Evolutionary conservation across 2,113 vertebrate genomes (phyloP).

Genomic region (Myotis brandtii): DNA sequence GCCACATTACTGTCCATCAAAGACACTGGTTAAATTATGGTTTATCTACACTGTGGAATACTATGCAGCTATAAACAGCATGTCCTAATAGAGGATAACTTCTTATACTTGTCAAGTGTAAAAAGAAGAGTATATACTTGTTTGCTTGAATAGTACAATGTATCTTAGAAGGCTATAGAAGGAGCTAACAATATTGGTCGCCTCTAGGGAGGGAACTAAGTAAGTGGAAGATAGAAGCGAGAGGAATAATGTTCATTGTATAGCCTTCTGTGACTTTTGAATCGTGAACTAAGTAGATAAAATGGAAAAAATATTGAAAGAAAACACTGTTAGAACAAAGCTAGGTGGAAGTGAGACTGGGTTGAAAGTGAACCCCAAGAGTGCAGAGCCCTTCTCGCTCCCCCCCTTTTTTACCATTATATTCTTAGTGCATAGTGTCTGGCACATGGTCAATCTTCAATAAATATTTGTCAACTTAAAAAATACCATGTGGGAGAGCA

Average conservation of each 20-base stretch:
- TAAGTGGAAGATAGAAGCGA: background rate
- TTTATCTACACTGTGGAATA: background rate
- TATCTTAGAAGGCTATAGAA: background rate
- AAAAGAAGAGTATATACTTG: background rate
- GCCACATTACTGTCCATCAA: background rate
- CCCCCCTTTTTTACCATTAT: background rate
- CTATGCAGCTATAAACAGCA: background rate
- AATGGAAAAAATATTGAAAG: background rate
- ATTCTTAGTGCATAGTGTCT: background rate
- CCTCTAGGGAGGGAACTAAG: background rate
- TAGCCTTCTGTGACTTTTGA: conserved; percentile 2
- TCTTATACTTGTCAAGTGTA: background rate
- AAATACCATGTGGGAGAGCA: background rate
- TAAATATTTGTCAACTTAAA: background rate
- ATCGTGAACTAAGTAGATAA: background rate
- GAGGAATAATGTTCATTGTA: background rate
- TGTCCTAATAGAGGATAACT: background rate
- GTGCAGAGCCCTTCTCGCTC: accelerated
- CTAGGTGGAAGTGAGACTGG: background rate
- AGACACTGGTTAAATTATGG: background rate
- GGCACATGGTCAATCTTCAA: background rate
- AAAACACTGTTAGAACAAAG: background rate
- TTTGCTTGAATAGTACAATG: background rate
- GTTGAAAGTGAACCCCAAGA: background rate
- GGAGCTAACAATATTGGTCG: background rate